phyloP scores from a whole-genome alignment of 1,140 invertebrate genomes.

The Phymastichus coffea region DNA sequence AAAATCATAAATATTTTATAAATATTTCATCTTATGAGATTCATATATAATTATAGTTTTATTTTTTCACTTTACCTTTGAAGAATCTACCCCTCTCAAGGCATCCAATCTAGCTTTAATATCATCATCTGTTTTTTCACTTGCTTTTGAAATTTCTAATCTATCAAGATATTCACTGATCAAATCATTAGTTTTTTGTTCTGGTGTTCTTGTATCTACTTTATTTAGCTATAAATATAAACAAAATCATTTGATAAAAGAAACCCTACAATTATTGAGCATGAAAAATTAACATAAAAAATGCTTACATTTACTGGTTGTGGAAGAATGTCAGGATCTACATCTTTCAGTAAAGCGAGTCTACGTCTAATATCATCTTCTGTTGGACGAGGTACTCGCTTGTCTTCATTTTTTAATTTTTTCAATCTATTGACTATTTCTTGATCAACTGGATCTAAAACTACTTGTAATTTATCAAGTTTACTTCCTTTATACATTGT shows the following conservation, averaged over 20 bases:
- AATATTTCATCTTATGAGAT: background rate
- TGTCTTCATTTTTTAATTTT: constrained; percentile 48
- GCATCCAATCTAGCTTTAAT: constrained; percentile 38
- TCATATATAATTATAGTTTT: background rate
- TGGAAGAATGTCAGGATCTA: constrained; percentile 32
- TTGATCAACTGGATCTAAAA: constrained; percentile 48
- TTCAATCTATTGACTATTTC: constrained; percentile 48
- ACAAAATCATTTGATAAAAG: background rate
- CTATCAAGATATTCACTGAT: constrained; percentile 44
- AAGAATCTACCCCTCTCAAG: constrained; percentile 37
- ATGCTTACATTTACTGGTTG: constrained; percentile 34
- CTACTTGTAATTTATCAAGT: constrained; percentile 47
- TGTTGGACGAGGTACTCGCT: constrained; percentile 32
- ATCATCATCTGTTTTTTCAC: constrained; percentile 32
- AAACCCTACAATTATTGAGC: background rate
- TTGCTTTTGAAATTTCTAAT: constrained; percentile 34
- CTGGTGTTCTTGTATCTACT: constrained; percentile 44
- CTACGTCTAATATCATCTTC: constrained; percentile 49
- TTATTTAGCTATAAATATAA: constrained; percentile 37
- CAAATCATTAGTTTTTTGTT: constrained; percentile 49
- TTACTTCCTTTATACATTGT: constrained; percentile 45
- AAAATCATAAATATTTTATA: background rate
- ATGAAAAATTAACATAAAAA: background rate
- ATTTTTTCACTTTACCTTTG: constrained; percentile 28
- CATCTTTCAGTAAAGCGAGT: constrained; percentile 47